These are phyloP conservation scores for Tyrannus savana DNA, from an alignment of 2,113 vertebrate genomes.

Conservation along the genomic window DNA sequence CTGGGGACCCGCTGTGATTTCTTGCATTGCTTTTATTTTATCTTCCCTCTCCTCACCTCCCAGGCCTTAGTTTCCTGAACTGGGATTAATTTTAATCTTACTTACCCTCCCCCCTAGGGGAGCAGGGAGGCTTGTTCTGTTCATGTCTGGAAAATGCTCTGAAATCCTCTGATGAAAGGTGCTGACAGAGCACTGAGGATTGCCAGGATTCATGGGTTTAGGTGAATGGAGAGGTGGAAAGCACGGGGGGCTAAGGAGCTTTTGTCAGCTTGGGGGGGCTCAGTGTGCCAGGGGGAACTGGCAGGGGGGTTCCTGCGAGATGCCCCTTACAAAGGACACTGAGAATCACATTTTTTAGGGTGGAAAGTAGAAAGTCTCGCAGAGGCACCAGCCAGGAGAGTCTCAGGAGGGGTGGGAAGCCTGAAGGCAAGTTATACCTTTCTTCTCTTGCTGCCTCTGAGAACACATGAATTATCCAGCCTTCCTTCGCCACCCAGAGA, in stretches of 20 bases:
- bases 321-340: background rate
- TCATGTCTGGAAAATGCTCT: background rate
- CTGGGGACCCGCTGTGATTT: background rate
- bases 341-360: background rate
- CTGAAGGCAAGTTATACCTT: constrained; percentile 39
- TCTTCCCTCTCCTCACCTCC: background rate
- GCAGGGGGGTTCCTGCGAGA: background rate
- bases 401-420: background rate
- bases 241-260: background rate
- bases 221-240: background rate
- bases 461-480: constrained; percentile 36
- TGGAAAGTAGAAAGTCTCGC: background rate
- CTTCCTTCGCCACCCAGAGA: background rate
- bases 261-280: background rate
- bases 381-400: accelerated
- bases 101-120: background rate
- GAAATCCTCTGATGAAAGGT: background rate
- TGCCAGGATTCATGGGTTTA: background rate
- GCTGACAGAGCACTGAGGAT: background rate
- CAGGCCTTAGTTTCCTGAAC: background rate
- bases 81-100: constrained; percentile 14
- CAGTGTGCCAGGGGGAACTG: accelerated
- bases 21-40: background rate
- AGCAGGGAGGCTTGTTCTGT: background rate
- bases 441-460: background rate